phyloP scores from a whole-genome alignment of 2,113 vertebrate genomes.

The Zosterops lateralis region DNA sequence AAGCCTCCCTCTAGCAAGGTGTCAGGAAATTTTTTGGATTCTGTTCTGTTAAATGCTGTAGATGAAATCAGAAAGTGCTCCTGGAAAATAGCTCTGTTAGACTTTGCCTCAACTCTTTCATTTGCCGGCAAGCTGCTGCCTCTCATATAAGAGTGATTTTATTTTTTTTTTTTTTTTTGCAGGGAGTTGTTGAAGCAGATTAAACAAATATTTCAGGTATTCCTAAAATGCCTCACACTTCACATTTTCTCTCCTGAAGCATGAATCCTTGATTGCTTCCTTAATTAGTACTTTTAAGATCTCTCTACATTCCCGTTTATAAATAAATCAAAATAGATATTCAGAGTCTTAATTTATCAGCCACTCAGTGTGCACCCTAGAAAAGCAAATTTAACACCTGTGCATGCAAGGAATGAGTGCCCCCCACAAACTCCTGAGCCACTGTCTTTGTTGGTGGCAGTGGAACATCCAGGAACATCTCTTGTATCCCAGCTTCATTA shows the following conservation, averaged over 20 bases:
- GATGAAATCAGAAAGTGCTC: neutral
- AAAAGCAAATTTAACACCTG: constrained; percentile 19
- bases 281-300: constrained; percentile 43
- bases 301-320: constrained; percentile 1
- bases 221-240: neutral
- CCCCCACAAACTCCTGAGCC: neutral
- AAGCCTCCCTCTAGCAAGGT: neutral
- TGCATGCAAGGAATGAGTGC: neutral
- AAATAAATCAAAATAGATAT: constrained; percentile 39
- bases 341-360: constrained; percentile 15
- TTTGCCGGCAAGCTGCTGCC: neutral
- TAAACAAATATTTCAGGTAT: constrained; percentile 30
- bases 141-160: neutral
- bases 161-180: neutral
- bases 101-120: neutral
- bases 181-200: neutral
- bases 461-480: neutral
- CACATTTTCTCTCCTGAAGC: constrained; percentile 11
- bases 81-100: neutral
- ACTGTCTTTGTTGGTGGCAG: neutral
- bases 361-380: neutral
- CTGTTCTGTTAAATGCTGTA: neutral
- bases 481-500: neutral
- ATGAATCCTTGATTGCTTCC: constrained; percentile 41
- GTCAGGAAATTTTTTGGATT: neutral